These are phyloP conservation scores for Catocala fraxini DNA, from an alignment of 2,888 invertebrate genomes.

Conservation along the genomic window DNA sequence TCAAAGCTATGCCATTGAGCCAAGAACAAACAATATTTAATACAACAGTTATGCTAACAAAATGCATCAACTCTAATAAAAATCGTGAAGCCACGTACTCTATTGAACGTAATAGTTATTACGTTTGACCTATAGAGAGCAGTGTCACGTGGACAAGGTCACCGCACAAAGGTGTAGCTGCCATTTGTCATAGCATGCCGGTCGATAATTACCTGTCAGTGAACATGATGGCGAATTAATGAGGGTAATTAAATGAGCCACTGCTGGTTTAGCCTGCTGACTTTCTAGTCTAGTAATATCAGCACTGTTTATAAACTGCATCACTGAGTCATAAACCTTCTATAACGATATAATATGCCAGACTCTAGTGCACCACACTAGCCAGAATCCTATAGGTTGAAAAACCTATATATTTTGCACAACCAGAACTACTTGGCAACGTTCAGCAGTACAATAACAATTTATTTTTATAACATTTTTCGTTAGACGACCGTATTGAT, in stretches of 20 bases:
- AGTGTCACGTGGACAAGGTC: constrained; percentile 53
- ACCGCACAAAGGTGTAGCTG: constrained; percentile 57
- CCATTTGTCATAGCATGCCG: constrained; percentile 52
- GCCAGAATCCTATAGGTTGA: no score
- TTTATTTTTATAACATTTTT: no score
- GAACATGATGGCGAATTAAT: constrained; percentile 54
- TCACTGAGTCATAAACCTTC: no score
- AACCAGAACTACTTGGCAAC: no score
- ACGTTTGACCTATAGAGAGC: constrained; percentile 44
- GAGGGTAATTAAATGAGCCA: constrained; percentile 47
- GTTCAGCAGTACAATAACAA: no score
- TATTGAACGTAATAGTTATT: constrained; percentile 19
- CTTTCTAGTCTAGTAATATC: constrained; percentile 5
- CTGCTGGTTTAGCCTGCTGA: constrained; percentile 10
- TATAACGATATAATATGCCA: no score
- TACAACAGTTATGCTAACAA: neutral
- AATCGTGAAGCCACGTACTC: neutral
- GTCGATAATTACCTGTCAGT: constrained; percentile 59
- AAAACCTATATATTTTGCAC: no score
- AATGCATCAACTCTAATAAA: neutral
- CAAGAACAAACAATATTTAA: neutral
- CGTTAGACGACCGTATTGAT: no score
- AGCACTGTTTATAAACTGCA: no score
- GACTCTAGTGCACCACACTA: no score
- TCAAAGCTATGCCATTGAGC: no score